Conservation (phyloP, 2,888 invertebrate genomes). For the Chaitophorus viminalis region DNA sequence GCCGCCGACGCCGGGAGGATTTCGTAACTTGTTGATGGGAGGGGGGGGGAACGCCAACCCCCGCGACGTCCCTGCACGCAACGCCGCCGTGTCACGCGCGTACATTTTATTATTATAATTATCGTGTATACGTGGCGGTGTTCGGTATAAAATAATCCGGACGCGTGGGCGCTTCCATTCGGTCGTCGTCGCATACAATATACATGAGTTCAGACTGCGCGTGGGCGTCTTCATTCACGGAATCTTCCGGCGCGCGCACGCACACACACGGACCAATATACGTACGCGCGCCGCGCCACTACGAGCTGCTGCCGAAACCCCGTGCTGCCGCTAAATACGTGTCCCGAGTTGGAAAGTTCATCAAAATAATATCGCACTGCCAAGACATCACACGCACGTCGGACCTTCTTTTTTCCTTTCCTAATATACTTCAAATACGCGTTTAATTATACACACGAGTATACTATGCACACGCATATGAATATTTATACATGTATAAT, state of each 20-base stretch:
- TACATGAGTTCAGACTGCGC: not conserved
- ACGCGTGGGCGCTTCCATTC: constrained; percentile 29
- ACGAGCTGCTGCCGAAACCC: not conserved
- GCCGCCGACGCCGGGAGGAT: not conserved
- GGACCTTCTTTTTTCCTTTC: not conserved
- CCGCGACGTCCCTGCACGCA: not conserved
- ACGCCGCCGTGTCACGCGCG: not conserved
- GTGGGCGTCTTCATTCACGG: constrained; percentile 60
- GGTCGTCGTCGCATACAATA: too few species aligned
- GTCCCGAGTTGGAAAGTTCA: constrained; percentile 18
- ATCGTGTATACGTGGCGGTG: too few species aligned
- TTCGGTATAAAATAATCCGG: not conserved
- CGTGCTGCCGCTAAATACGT: not conserved
- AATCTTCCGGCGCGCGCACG: not conserved
- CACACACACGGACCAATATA: not conserved
- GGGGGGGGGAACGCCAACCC: constrained; percentile 1
- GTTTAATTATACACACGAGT: constrained; percentile 18
- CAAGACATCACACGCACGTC: constrained; percentile 53
- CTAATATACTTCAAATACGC: constrained; percentile 17
- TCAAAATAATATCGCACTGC: constrained; percentile 39
- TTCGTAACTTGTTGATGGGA: constrained; percentile 58
- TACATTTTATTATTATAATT: too few species aligned
- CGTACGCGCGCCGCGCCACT: not conserved
- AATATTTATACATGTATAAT: not conserved
- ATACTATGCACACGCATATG: too few species aligned